A percentile compares a stretch with the other conserved stretches of the same genome.
Conservation (phyloP, 2,797 vertebrate genomes). For the Typhlichthys eigenmanni region DNA sequence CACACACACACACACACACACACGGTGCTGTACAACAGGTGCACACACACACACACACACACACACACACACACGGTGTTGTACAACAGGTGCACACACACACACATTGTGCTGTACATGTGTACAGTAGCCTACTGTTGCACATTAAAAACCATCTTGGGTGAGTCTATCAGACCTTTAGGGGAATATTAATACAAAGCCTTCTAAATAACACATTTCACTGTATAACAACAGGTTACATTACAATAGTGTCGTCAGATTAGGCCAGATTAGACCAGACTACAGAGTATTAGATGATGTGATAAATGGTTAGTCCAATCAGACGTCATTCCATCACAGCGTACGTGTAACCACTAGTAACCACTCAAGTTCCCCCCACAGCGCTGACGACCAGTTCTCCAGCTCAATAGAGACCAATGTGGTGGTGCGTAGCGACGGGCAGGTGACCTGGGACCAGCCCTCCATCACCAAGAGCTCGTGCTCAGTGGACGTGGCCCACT, state of each 20-base stretch:
- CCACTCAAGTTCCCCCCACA: constrained; percentile 37
- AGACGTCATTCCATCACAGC: too few species aligned
- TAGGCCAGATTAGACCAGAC: too few species aligned
- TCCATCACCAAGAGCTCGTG: constrained; percentile 93
- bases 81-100: constrained; percentile 83
- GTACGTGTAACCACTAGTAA: too few species aligned
- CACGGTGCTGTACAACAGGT: constrained; percentile 93
- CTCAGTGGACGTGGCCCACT: constrained; percentile 89
- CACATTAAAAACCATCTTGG: too few species aligned
- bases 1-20: constrained; percentile 33
- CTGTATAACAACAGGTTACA: too few species aligned
- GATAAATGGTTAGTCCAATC: too few species aligned
- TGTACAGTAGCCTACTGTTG: too few species aligned
- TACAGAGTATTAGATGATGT: too few species aligned
- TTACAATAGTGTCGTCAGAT: too few species aligned
- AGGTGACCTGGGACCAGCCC: constrained; percentile 86
- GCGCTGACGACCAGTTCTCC: constrained; percentile 82
- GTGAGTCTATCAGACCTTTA: too few species aligned
- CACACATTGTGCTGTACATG: constrained; percentile 85
- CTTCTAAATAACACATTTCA: too few species aligned
- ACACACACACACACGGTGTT: constrained; percentile 78
- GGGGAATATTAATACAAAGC: too few species aligned
- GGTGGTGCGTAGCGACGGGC: constrained; percentile 82
- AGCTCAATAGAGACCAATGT: constrained; percentile 89
- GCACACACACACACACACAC: not conserved